phyloP scores from a whole-genome alignment of 2,888 invertebrate species.

The Idaea dimidiata region DNA sequence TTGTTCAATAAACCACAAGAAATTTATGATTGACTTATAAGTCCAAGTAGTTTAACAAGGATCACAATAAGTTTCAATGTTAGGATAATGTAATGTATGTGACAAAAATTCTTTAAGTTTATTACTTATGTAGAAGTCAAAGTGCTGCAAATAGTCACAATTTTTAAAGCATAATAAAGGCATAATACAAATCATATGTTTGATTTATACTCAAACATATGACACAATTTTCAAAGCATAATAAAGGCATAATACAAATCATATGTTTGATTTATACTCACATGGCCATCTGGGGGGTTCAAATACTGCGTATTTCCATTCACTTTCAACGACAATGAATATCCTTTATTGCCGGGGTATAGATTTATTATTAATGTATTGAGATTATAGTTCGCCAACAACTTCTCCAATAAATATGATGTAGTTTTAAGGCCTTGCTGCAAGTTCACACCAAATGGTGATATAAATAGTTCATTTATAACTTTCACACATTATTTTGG shows the following conservation, averaged over 20 bases:
- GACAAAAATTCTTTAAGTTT: not conserved
- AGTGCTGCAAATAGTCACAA: not conserved
- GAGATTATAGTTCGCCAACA: slow-evolving; percentile 91
- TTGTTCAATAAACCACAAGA: not conserved
- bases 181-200: too few species aligned
- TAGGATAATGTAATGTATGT: too few species aligned
- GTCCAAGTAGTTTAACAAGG: not conserved
- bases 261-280: slow-evolving; percentile 48
- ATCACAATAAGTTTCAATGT: not conserved
- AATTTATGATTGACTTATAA: not conserved
- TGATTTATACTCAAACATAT: too few species aligned
- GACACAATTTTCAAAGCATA: not conserved
- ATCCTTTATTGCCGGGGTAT: slow-evolving; percentile 95
- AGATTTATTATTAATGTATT: slow-evolving; percentile 95
- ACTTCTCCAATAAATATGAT: slow-evolving; percentile 90
- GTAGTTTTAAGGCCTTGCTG: slow-evolving; percentile 82
- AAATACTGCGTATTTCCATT: slow-evolving; percentile 78
- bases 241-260: not conserved
- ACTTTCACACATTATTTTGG: slow-evolving; percentile 3
- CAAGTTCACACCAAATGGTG: slow-evolving; percentile 35
- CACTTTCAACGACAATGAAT: slow-evolving; percentile 85
- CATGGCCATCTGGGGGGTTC: slow-evolving; percentile 68
- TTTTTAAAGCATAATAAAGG: not conserved
- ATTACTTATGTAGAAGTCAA: not conserved
- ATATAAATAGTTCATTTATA: slow-evolving; percentile 12